A percentile compares a stretch with the other conserved stretches of the same genome.
Conservation (phyloP, 2,113 vertebrate genomes). For the Percopsis transmontana region DNA sequence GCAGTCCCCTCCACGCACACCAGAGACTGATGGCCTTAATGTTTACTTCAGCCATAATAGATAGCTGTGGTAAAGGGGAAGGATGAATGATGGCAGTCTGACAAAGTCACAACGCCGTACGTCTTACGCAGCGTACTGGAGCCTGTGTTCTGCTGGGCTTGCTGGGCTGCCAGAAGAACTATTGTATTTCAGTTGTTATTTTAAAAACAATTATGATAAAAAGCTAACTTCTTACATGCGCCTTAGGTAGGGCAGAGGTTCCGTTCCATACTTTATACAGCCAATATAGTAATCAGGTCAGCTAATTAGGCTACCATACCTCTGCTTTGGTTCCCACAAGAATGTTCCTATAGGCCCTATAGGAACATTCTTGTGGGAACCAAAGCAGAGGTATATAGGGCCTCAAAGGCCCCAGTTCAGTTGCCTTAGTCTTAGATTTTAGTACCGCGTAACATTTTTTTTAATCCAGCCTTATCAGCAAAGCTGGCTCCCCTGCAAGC, state of each 20-base stretch:
- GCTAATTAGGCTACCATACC: conserved; percentile 73
- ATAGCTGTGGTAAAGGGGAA: conserved; percentile 50
- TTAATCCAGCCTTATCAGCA: conserved; percentile 19
- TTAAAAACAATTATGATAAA: background rate
- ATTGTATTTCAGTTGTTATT: too few relatives aligned
- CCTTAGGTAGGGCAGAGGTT: conserved; percentile 18
- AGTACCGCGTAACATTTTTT: conserved; percentile 21
- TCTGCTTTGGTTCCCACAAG: conserved; percentile 64
- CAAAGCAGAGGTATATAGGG: conserved; percentile 58
- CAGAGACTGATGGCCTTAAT: conserved; percentile 73
- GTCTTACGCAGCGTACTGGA: background rate
- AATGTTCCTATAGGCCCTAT: conserved; percentile 57
- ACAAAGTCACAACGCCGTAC: conserved; percentile 14
- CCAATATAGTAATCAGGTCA: conserved; percentile 70
- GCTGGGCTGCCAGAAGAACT: too few relatives aligned
- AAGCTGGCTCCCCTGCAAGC: conserved; percentile 2
- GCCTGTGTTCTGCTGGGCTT: background rate
- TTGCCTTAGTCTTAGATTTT: conserved; percentile 25
- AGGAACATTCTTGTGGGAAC: conserved; percentile 66
- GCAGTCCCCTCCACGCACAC: conserved; percentile 45
- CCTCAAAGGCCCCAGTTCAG: conserved; percentile 50
- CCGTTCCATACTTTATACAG: conserved; percentile 53
- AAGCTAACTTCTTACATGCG: background rate
- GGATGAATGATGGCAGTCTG: conserved; percentile 53
- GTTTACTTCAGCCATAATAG: conserved; percentile 67